Conservation (phyloP, 2,797 vertebrate genomes). For the Notamacropus eugenii region DNA sequence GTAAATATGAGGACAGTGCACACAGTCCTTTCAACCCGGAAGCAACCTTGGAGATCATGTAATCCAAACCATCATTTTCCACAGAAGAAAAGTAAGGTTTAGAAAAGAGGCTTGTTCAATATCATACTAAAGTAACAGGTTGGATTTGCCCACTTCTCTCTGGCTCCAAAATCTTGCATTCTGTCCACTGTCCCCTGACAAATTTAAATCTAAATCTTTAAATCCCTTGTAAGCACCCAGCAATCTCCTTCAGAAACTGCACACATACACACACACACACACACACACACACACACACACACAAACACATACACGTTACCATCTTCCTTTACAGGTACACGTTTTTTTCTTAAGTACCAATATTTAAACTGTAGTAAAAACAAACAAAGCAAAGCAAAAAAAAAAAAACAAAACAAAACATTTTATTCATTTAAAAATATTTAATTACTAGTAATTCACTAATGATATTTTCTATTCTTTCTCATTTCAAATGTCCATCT, state of each 20-base stretch:
- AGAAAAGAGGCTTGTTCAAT: not conserved
- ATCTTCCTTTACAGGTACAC: not conserved
- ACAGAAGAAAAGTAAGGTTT: not conserved
- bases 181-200: not conserved
- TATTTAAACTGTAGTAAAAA: constrained; percentile 38
- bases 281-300: no score
- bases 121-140: not conserved
- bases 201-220: not conserved
- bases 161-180: not conserved
- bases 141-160: not conserved
- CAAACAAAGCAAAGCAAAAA: constrained; percentile 1
- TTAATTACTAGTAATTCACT: not conserved
- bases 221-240: not conserved
- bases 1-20: not conserved
- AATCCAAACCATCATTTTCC: not conserved
- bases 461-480: constrained; percentile 10
- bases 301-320: not conserved
- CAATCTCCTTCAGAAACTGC: constrained; percentile 1
- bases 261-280: no score
- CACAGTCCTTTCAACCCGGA: not conserved
- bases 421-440: not conserved
- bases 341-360: constrained; percentile 21
- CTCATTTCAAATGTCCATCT: constrained; percentile 10
- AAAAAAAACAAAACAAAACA: not conserved
- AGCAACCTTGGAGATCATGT: not conserved